Conservation (phyloP, 2,113 vertebrate species). For the Micromys minutus region DNA sequence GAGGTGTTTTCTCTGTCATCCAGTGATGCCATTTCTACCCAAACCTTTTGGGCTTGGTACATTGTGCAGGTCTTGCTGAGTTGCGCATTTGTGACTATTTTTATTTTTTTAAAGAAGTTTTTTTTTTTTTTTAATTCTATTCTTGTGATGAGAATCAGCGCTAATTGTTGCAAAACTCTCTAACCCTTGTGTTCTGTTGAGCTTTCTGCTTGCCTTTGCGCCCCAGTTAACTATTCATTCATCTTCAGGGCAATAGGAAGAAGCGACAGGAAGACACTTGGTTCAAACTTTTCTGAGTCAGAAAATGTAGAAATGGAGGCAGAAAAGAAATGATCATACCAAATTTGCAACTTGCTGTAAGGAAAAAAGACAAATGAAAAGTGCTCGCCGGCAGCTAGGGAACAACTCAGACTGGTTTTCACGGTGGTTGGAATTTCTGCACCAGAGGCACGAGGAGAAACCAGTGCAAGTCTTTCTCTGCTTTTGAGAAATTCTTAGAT, state of each 20-base stretch:
- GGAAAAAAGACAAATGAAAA: background rate
- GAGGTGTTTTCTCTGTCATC: conserved; percentile 68
- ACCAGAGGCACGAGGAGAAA: background rate
- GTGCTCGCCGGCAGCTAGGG: background rate
- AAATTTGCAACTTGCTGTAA: background rate
- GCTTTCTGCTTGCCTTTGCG: conserved; percentile 70
- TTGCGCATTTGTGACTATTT: conserved; percentile 58
- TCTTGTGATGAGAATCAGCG: conserved; percentile 76
- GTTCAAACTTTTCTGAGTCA: conserved; percentile 16
- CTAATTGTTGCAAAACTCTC: conserved; percentile 82
- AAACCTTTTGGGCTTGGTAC: background rate
- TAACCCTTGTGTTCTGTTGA: conserved; percentile 75
- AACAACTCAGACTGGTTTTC: background rate
- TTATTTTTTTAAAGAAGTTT: conserved; percentile 37
- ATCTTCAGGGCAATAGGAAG: conserved; percentile 67
- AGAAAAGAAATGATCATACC: background rate
- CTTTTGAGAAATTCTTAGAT: conserved; percentile 49
- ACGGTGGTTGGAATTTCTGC: background rate
- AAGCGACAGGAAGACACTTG: conserved; percentile 66
- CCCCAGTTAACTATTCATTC: conserved; percentile 80
- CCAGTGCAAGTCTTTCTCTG: background rate
- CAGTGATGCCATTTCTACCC: conserved; percentile 75
- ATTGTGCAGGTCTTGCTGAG: conserved; percentile 60
- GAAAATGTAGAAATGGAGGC: background rate
- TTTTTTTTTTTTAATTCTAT: conserved; percentile 57